phyloP scores from a whole-genome alignment of 2,888 invertebrate species.

The Anoplius nigerrimus region DNA sequence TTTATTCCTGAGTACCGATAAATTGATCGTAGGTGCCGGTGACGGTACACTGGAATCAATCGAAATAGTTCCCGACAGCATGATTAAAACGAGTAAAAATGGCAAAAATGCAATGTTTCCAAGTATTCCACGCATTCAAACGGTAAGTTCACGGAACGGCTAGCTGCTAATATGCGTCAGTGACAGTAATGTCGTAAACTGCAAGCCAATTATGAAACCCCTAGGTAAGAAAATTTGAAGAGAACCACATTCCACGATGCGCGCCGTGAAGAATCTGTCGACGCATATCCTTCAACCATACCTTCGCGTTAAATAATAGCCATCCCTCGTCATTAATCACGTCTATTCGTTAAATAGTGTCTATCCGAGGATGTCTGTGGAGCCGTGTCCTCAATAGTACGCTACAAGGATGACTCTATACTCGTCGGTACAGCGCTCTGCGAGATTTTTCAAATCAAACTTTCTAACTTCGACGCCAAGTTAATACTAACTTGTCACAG shows the following conservation, averaged over 20 bases:
- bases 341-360: conserved; percentile 74
- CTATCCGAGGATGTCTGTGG: conserved; percentile 79
- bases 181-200: too few species aligned
- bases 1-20: conserved; percentile 79
- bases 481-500: conserved; percentile 90
- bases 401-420: conserved; percentile 79
- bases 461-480: conserved; percentile 81
- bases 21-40: conserved; percentile 88
- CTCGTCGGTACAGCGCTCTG: conserved; percentile 86
- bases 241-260: too few species aligned
- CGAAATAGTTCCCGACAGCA: conserved; percentile 68
- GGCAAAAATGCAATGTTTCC: conserved; percentile 74
- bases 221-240: too few species aligned
- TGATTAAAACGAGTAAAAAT: conserved; percentile 43
- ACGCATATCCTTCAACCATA: too few species aligned
- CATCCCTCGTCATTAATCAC: too few species aligned
- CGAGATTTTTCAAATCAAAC: conserved; percentile 87
- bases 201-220: too few species aligned
- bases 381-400: conserved; percentile 85
- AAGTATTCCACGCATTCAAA: conserved; percentile 74
- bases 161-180: too few species aligned
- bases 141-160: conserved; percentile 59
- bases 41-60: conserved; percentile 88
- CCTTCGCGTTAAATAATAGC: too few species aligned
- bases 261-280: too few species aligned